A percentile compares a stretch with the other conserved stretches of the same genome.
phyloP scores from a whole-genome alignment of 2,888 invertebrate genomes.

The Mellilla xanthometata region DNA sequence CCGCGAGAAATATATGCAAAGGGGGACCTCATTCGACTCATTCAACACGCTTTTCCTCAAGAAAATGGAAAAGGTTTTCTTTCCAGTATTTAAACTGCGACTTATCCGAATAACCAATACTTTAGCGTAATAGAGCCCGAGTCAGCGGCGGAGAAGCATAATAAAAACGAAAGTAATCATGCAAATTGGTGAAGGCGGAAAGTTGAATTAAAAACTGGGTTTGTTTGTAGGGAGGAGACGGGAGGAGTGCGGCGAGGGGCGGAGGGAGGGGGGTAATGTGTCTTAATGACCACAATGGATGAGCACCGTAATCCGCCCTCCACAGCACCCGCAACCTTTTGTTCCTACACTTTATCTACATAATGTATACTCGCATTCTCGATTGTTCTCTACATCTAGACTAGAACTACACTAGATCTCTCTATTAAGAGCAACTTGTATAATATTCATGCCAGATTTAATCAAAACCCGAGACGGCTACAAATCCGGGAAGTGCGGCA shows the following conservation, averaged over 20 bases:
- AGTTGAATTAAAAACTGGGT: slow-evolving; percentile 81
- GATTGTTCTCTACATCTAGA: slow-evolving; percentile 44
- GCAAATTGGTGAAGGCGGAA: slow-evolving; percentile 78
- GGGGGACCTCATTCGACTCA: slow-evolving; percentile 15
- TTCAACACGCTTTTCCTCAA: slow-evolving; percentile 26
- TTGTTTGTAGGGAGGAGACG: slow-evolving; percentile 39
- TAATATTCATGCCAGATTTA: slow-evolving; percentile 40
- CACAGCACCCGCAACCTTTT: slow-evolving; percentile 60
- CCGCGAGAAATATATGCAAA: slow-evolving; percentile 17
- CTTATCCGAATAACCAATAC: slow-evolving; percentile 51
- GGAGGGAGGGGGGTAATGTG: slow-evolving; percentile 63
- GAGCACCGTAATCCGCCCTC: slow-evolving; percentile 70
- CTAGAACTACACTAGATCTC: no score
- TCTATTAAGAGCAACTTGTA: slow-evolving; percentile 27
- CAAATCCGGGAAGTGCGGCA: slow-evolving; percentile 22
- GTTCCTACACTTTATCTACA: slow-evolving; percentile 51
- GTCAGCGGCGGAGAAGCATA: slow-evolving; percentile 58
- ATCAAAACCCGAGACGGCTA: slow-evolving; percentile 28
- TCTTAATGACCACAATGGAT: slow-evolving; percentile 82
- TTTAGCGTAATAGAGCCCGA: slow-evolving; percentile 49
- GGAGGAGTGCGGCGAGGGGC: slow-evolving; percentile 23
- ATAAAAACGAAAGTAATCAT: slow-evolving; percentile 83
- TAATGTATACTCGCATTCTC: slow-evolving; percentile 43
- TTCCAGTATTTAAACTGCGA: slow-evolving; percentile 36
- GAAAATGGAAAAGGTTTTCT: slow-evolving; percentile 31